A percentile compares a stretch with the other conserved stretches of the same genome.
These are phyloP conservation scores for Cryptoblepharus egeriae DNA, from an alignment of 2,797 vertebrate genomes.

Conservation along the genomic window DNA sequence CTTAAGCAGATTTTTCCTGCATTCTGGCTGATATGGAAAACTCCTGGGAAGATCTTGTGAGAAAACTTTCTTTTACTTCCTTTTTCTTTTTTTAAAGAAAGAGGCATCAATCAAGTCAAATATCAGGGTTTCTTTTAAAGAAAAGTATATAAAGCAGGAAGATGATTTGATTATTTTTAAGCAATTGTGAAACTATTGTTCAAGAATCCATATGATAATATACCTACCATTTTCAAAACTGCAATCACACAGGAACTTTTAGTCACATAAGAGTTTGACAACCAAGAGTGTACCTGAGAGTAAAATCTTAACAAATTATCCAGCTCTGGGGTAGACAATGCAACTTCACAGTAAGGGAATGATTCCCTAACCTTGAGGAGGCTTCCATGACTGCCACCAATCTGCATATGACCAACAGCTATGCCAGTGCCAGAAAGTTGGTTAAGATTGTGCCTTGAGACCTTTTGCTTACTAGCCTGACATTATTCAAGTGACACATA, in stretches of 20 bases:
- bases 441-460: no score
- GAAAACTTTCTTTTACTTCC: no score
- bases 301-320: no score
- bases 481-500: not conserved
- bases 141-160: conserved; percentile 60
- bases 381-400: no score
- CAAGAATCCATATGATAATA: conserved; percentile 46
- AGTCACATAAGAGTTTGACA: not conserved
- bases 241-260: not conserved
- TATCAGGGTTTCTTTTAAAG: conserved; percentile 41
- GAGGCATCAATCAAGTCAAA: conserved; percentile 15
- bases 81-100: no score
- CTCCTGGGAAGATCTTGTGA: conserved; percentile 44
- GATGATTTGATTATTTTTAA: conserved; percentile 38
- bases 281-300: not conserved
- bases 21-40: conserved; percentile 38
- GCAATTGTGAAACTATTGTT: conserved; percentile 12
- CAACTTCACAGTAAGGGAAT: no score
- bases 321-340: no score
- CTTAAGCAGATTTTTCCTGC: conserved; percentile 41
- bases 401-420: no score
- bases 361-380: no score
- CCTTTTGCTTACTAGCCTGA: no score
- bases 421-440: no score
- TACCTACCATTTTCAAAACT: conserved; percentile 31